Base-by-base conservation (phyloP, 2,888 invertebrate species). In the Alviniconcha strummeri region DNA sequence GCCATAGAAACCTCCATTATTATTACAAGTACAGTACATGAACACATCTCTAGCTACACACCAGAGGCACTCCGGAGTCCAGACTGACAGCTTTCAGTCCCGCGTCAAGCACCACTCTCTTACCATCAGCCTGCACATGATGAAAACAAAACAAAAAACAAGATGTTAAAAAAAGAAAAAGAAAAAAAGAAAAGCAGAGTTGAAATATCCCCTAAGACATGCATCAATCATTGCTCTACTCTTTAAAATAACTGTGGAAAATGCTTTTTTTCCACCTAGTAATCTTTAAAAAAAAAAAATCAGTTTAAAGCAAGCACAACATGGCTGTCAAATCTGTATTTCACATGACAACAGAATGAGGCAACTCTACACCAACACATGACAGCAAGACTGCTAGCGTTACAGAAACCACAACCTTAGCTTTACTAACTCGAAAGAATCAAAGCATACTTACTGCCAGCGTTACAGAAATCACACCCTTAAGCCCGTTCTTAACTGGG, bases 21-120 rank as follows among this genome's bases (percentile, higher is more conserved):
- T 36, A 36, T 36, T 36, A 1, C 3, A 36, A 36, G 36, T 36
- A 36, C 36, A 36, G 36, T 36, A 36, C 36, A 36, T 36, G 36
- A 36, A 36, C 36, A 36, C 36, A 36, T 36, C 3, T 36, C 36
- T 36, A 36, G 36, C 36, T 36, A 36, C 36, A 36, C 52, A 86
- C 86, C 81, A 71, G 64, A 0, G 86, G 86, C 13, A 84, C 84
- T 19, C 86, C 86, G 15, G 86, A 86, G 71, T 86, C 86, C 75
- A 86, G 54, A 75, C 86, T 86, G 17, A 84, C 76, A 11, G 83
- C 86, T 67, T 86, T 86, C 77, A 86, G 55, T 15, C 86, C 86
- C n/a, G 82, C 82, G 80, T 86, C 86, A 17, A 86, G 72, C 36
- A 86, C 77, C 56, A 81, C 82, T 74, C 84, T 82, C 52, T 80